Evolutionary conservation across 2,797 vertebrate genomes (phyloP).

Genomic region (Apogon hyalosoma): DNA sequence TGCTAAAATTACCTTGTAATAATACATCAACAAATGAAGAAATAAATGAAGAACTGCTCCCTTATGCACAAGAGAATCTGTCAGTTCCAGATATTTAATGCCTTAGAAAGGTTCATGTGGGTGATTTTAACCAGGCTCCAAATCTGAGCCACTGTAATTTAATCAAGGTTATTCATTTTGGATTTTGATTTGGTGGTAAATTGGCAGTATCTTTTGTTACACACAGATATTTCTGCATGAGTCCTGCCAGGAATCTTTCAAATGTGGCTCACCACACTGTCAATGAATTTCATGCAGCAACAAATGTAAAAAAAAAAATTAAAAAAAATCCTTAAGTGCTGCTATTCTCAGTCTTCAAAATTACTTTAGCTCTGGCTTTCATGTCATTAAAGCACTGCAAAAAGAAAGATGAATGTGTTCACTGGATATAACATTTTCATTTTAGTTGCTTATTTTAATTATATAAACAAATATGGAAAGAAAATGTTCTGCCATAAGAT

Average conservation of each 20-base stretch:
- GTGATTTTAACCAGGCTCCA: conserved; percentile 26
- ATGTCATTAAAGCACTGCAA: conserved; percentile 9
- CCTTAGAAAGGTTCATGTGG: conserved; percentile 38
- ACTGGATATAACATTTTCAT: conserved; percentile 14
- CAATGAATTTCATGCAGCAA: conserved; percentile 32
- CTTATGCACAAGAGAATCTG: conserved; percentile 7
- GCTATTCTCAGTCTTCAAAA: conserved; percentile 21
- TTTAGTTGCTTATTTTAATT: conserved; percentile 48
- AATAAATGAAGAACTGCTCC: not conserved
- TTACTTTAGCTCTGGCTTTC: conserved; percentile 37
- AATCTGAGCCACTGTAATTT: conserved; percentile 45
- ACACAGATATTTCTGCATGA: conserved; percentile 24
- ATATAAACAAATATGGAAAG: conserved; percentile 54
- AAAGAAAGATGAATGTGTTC: conserved; percentile 17
- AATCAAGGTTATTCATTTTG: conserved; percentile 56
- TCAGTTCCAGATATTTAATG: conserved; percentile 39
- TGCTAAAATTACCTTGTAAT: not conserved
- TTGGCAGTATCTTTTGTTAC: conserved; percentile 36
- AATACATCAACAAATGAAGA: not conserved
- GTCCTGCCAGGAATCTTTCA: conserved; percentile 46
- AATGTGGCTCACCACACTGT: conserved; percentile 49
- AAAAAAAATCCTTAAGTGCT: conserved; percentile 30
- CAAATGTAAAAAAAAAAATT: not conserved
- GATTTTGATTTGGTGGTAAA: conserved; percentile 36
- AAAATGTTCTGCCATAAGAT: conserved; percentile 43